Percentiles rank a stretch among this genome's conserved stretches.
These are phyloP conservation scores for Panulirus ornatus DNA, from an alignment of 1,140 invertebrate genomes.

Conservation along the genomic window DNA sequence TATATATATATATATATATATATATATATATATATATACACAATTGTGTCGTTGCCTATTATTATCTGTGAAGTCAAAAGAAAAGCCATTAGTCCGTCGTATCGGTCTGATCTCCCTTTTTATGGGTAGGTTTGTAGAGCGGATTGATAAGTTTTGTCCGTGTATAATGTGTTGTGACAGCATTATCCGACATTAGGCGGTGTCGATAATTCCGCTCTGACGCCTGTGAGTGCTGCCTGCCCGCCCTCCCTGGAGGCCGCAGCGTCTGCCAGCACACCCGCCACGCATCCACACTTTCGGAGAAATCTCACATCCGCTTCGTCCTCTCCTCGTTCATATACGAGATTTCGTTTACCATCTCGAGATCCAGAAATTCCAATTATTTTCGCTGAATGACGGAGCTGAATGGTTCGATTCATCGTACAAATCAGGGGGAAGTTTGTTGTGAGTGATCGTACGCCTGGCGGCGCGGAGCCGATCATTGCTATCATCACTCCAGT, in stretches of 20 bases:
- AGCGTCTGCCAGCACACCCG: not conserved
- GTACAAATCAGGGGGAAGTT: not conserved
- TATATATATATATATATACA: slow-evolving; percentile 3
- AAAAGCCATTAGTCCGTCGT: not conserved
- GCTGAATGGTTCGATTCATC: not conserved
- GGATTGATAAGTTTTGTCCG: slow-evolving; percentile 6
- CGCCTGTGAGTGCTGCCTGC: not conserved
- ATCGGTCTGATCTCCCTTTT: not conserved
- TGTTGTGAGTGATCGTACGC: not conserved
- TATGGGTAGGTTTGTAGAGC: not conserved
- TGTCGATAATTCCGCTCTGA: slow-evolving; percentile 24
- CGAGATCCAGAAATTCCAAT: no score
- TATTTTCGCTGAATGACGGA: no score
- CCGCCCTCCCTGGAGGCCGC: not conserved
- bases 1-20: slow-evolving; percentile 11
- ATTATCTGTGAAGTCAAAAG: not conserved
- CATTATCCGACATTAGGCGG: slow-evolving; percentile 30
- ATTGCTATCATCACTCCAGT: slow-evolving; percentile 48
- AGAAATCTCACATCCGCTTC: not conserved
- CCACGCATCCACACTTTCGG: not conserved
- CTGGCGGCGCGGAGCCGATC: slow-evolving; percentile 21
- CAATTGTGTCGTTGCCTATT: not conserved
- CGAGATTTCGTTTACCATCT: no score
- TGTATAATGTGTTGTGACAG: slow-evolving; percentile 34
- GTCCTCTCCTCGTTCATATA: not conserved